These are phyloP conservation scores for Agriopis leucophaearia DNA, from an alignment of 2,888 invertebrate species.

Conservation along the genomic window DNA sequence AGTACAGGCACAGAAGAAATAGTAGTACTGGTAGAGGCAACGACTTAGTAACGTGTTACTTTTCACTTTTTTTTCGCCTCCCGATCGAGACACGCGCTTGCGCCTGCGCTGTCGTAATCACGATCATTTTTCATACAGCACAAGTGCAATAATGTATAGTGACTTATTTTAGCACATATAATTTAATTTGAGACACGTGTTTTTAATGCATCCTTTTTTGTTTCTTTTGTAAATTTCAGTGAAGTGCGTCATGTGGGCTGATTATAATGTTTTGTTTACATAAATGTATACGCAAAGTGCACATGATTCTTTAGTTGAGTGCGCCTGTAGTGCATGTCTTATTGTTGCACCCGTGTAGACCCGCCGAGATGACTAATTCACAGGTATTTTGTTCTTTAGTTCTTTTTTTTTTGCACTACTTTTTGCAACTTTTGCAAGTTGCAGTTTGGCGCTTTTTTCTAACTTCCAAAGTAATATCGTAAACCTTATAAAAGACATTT, in stretches of 20 bases:
- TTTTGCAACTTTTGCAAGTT: slow-evolving; percentile 30
- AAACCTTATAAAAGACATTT: neutral
- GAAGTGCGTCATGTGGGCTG: slow-evolving; percentile 81
- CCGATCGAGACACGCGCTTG: slow-evolving; percentile 73
- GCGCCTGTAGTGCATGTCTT: slow-evolving; percentile 83
- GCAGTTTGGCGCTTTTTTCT: slow-evolving; percentile 21
- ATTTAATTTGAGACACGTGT: slow-evolving; percentile 55
- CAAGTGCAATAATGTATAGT: slow-evolving; percentile 56
- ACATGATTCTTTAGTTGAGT: slow-evolving; percentile 77
- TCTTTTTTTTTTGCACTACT: slow-evolving; percentile 62
- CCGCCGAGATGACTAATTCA: slow-evolving; percentile 87
- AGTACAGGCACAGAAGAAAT: slow-evolving; percentile 48
- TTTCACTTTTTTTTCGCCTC: slow-evolving; percentile 84
- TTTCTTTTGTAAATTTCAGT: slow-evolving; percentile 81
- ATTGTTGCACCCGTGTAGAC: slow-evolving; percentile 74
- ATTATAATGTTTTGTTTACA: slow-evolving; percentile 76
- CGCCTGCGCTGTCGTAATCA: slow-evolving; percentile 60
- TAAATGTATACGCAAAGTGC: slow-evolving; percentile 78
- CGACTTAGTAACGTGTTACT: slow-evolving; percentile 65
- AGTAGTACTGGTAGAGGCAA: slow-evolving; percentile 46
- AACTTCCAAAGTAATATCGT: slow-evolving; percentile 22
- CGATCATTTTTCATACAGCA: slow-evolving; percentile 60
- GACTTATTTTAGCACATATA: slow-evolving; percentile 59
- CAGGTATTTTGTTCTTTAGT: slow-evolving; percentile 81
- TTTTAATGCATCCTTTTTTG: slow-evolving; percentile 76